phyloP scores from a whole-genome alignment of 2,797 vertebrate species.

The Anableps anableps region DNA sequence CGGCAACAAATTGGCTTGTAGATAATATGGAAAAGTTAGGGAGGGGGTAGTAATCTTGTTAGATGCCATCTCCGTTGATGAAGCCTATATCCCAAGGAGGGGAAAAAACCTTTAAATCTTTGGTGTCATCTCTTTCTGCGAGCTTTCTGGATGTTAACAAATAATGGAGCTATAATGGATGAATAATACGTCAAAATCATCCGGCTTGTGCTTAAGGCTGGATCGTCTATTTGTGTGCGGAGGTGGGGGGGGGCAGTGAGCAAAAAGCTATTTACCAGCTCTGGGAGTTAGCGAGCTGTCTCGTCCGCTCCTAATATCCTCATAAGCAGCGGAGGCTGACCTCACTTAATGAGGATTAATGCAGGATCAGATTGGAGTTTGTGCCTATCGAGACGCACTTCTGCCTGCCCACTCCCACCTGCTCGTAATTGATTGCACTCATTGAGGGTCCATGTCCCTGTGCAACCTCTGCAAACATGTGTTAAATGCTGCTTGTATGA shows the following conservation, averaged over 20 bases:
- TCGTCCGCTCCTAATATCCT: slow-evolving; percentile 56
- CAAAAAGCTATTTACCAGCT: slow-evolving; percentile 52
- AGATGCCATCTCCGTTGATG: slow-evolving; percentile 25
- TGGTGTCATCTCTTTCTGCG: slow-evolving; percentile 45
- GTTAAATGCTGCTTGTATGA: slow-evolving; percentile 33
- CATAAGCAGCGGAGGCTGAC: slow-evolving; percentile 53
- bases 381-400: slow-evolving; percentile 47
- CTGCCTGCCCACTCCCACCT: slow-evolving; percentile 35
- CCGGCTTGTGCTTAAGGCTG: slow-evolving; percentile 33
- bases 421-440: slow-evolving; percentile 60
- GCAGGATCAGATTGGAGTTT: slow-evolving; percentile 61
- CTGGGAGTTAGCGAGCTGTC: slow-evolving; percentile 22
- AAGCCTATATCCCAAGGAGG: slow-evolving; percentile 13
- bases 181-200: slow-evolving; percentile 47
- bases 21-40: slow-evolving; percentile 22
- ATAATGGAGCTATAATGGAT: slow-evolving; percentile 35
- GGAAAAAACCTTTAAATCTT: slow-evolving; percentile 41
- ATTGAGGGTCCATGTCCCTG: slow-evolving; percentile 44
- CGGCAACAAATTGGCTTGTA: slow-evolving; percentile 48
- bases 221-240: slow-evolving; percentile 56
- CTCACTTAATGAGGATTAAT: slow-evolving; percentile 74
- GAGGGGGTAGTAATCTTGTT: slow-evolving; percentile 21
- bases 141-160: slow-evolving; percentile 26
- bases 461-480: slow-evolving; percentile 39
- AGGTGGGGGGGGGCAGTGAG: slow-evolving; percentile 12